phyloP scores from a whole-genome alignment of 2,797 vertebrate genomes.

The Paratrypauchen microcephalus region DNA sequence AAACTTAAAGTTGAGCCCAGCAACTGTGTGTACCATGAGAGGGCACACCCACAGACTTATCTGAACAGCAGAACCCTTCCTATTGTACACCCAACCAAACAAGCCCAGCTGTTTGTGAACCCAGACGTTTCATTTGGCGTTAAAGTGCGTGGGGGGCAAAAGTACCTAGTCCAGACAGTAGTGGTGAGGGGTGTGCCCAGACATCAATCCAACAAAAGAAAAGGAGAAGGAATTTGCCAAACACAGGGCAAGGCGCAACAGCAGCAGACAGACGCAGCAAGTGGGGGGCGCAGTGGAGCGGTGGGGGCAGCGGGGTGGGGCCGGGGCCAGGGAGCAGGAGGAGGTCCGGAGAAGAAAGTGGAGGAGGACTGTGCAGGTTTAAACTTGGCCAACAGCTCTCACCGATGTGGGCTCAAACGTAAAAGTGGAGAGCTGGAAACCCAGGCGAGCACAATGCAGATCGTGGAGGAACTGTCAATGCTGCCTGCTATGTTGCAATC shows the following conservation, averaged over 20 bases:
- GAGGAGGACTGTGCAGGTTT: slow-evolving; percentile 76
- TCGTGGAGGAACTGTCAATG: slow-evolving; percentile 95
- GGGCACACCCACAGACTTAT: slow-evolving; percentile 89
- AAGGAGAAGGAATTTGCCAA: slow-evolving; percentile 47
- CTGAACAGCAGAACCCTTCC: slow-evolving; percentile 94
- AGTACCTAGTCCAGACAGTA: slow-evolving; percentile 87
- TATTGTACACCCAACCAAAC: slow-evolving; percentile 85
- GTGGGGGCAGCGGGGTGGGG: slow-evolving; percentile 71
- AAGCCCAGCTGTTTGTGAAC: slow-evolving; percentile 86
- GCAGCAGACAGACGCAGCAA: slow-evolving; percentile 74
- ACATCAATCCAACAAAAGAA: slow-evolving; percentile 63
- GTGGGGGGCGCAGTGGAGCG: slow-evolving; percentile 77
- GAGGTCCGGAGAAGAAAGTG: slow-evolving; percentile 55
- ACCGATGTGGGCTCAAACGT: slow-evolving; percentile 98
- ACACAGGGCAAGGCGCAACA: slow-evolving; percentile 69
- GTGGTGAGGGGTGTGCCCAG: slow-evolving; percentile 89
- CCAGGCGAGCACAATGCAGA: slow-evolving; percentile 92
- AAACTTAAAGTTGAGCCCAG: slow-evolving; percentile 99
- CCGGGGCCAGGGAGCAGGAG: slow-evolving; percentile 70
- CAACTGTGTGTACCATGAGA: slow-evolving; percentile 95
- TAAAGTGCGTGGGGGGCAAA: slow-evolving; percentile 82
- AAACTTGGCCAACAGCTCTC: slow-evolving; percentile 84
- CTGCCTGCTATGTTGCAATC: slow-evolving; percentile 98
- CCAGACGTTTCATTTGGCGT: slow-evolving; percentile 82
- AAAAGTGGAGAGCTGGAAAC: slow-evolving; percentile 96